Percentiles rank a stretch among this genome's conserved stretches.
Conservation (phyloP, 92 coral and sea anemone genomes). For the Zoanthus sansibaricus region DNA sequence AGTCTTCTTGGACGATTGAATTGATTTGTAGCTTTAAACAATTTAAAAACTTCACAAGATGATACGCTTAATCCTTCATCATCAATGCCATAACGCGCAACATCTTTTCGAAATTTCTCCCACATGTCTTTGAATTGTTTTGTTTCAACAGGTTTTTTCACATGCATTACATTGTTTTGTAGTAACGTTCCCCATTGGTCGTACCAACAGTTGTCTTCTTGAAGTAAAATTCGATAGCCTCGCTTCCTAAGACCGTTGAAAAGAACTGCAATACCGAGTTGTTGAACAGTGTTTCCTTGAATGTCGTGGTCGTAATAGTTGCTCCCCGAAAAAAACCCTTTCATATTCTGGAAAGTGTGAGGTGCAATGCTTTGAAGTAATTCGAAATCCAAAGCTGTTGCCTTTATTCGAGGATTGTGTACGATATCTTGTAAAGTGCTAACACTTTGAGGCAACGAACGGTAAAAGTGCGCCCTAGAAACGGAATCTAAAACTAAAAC, state of each 20-base stretch:
- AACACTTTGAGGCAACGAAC: constrained; percentile 71
- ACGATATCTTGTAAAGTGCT: constrained; percentile 52
- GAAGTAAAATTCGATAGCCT: constrained; percentile 69
- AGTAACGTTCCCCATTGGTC: constrained; percentile 71
- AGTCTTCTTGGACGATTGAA: constrained; percentile 54
- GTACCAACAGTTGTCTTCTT: constrained; percentile 79
- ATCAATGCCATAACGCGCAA: constrained; percentile 42
- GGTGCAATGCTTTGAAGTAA: constrained; percentile 72
- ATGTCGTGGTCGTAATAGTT: constrained; percentile 28
- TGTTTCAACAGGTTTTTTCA: constrained; percentile 9
- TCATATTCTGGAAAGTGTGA: constrained; percentile 57
- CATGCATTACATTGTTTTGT: constrained; percentile 50
- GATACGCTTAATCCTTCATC: constrained; percentile 71
- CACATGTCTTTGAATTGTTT: constrained; percentile 63
- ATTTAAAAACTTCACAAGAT: constrained; percentile 59
- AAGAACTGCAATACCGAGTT: constrained; percentile 55
- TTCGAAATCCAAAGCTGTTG: constrained; percentile 73
- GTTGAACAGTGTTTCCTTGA: constrained; percentile 7
- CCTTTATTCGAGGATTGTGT: constrained; percentile 38
- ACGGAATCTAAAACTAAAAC: constrained; percentile 78
- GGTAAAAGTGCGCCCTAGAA: constrained; percentile 83
- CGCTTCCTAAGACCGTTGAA: constrained; percentile 54
- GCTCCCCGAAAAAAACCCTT: constrained; percentile 61
- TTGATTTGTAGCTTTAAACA: constrained; percentile 52
- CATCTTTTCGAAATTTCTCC: constrained; percentile 33